Evolutionary conservation across 2,797 vertebrate species (phyloP).

Genomic region (Centroberyx gerrardi): DNA sequence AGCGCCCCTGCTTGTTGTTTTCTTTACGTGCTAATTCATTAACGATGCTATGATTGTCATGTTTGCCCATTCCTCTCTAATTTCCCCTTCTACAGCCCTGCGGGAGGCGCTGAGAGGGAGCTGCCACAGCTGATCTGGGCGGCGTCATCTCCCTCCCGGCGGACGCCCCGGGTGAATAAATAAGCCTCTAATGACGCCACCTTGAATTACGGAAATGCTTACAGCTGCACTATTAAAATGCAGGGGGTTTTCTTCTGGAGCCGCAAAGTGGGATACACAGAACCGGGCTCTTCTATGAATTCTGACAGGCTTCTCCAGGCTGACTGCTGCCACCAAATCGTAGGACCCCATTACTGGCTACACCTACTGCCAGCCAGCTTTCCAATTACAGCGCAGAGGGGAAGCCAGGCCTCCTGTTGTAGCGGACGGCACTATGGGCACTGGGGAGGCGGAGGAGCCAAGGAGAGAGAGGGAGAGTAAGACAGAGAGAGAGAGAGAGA

Average conservation of each 20-base stretch:
- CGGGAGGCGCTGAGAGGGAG: constrained; percentile 74
- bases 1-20: constrained; percentile 65
- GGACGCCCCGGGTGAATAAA: constrained; percentile 81
- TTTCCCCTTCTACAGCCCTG: constrained; percentile 75
- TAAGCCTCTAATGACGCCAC: constrained; percentile 83
- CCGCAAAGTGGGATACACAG: constrained; percentile 61
- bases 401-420: constrained; percentile 69
- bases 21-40: constrained; percentile 77
- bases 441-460: constrained; percentile 41
- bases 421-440: constrained; percentile 50
- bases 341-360: constrained; percentile 81
- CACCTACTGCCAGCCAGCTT: constrained; percentile 80
- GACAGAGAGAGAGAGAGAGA: constrained; percentile 7
- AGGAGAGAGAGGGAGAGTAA: neutral
- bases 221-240: constrained; percentile 83
- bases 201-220: constrained; percentile 85
- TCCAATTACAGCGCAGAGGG: constrained; percentile 83
- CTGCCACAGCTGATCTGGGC: constrained; percentile 78
- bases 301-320: constrained; percentile 77
- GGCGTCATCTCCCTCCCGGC: constrained; percentile 70
- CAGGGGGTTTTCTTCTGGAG: constrained; percentile 62
- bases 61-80: constrained; percentile 82
- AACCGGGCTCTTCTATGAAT: constrained; percentile 68
- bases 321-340: constrained; percentile 80
- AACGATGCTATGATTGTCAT: constrained; percentile 79